phyloP scores from a whole-genome alignment of 2,113 vertebrate genomes.

The Podocnemis expansa region DNA sequence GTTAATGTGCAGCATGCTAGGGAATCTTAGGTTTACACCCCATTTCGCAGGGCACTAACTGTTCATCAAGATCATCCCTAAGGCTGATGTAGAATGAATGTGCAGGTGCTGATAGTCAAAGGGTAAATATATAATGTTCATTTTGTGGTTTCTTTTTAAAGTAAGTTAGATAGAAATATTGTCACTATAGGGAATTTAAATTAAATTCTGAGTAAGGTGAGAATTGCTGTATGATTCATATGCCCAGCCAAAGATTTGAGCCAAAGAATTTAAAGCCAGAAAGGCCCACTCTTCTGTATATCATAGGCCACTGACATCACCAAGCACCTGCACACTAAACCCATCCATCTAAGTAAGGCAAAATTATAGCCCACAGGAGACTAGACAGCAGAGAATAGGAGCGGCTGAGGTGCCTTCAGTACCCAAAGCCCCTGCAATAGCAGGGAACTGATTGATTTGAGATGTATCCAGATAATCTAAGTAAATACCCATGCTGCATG shows the following conservation, averaged over 20 bases:
- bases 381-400: background rate
- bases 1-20: background rate
- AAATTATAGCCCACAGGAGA: background rate
- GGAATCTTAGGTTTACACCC: no score
- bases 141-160: background rate
- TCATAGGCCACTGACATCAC: background rate
- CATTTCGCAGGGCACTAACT: no score
- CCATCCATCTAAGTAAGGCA: background rate
- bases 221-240: background rate
- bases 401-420: background rate
- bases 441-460: background rate
- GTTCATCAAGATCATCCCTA: background rate
- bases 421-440: background rate
- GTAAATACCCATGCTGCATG: background rate
- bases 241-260: background rate
- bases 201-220: background rate
- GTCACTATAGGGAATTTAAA: slow-evolving; percentile 1
- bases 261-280: background rate
- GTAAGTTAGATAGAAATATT: background rate
- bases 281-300: background rate
- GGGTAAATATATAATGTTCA: background rate
- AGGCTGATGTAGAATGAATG: background rate
- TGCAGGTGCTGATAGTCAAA: background rate
- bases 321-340: background rate
- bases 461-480: background rate